Conservation (phyloP, 2,888 invertebrate species). For the Sepiola atlantica region DNA sequence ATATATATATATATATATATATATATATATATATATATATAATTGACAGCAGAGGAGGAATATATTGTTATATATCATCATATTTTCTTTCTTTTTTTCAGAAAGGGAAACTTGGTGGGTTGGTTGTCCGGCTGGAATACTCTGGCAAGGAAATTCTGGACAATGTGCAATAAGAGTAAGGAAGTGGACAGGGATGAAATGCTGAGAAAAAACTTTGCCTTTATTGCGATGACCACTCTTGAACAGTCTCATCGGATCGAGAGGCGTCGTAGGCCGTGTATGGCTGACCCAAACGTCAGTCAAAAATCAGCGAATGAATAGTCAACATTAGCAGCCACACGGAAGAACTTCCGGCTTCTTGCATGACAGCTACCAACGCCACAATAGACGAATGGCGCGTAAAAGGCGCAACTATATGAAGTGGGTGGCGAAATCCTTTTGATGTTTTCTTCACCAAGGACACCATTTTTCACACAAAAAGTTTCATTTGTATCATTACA, state of each 20-base stretch:
- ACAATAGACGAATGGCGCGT: not conserved
- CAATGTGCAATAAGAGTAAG: not conserved
- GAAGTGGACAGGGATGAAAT: too few species aligned
- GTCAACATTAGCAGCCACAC: not conserved
- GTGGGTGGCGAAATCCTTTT: not conserved
- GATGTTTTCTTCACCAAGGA: slow-evolving; percentile 32
- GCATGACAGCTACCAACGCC: slow-evolving; percentile 20
- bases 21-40: not conserved
- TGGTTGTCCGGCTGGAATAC: not conserved
- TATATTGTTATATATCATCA: too few species aligned
- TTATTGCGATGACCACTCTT: not conserved
- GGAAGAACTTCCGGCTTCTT: slow-evolving; percentile 1
- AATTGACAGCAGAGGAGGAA: too few species aligned
- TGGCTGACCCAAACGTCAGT: slow-evolving; percentile 19
- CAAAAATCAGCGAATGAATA: not conserved
- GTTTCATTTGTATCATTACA: not conserved
- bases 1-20: not conserved
- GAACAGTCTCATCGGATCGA: not conserved
- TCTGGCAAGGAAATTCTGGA: not conserved
- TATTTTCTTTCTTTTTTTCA: too few species aligned
- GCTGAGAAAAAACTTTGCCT: not conserved
- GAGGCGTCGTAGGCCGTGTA: not conserved
- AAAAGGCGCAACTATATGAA: too few species aligned
- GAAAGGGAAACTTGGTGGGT: not conserved
- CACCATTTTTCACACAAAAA: not conserved